These are phyloP conservation scores for Dendronephthya gigantea DNA, from an alignment of 64 coral and sea anemone genomes.

Conservation along the genomic window DNA sequence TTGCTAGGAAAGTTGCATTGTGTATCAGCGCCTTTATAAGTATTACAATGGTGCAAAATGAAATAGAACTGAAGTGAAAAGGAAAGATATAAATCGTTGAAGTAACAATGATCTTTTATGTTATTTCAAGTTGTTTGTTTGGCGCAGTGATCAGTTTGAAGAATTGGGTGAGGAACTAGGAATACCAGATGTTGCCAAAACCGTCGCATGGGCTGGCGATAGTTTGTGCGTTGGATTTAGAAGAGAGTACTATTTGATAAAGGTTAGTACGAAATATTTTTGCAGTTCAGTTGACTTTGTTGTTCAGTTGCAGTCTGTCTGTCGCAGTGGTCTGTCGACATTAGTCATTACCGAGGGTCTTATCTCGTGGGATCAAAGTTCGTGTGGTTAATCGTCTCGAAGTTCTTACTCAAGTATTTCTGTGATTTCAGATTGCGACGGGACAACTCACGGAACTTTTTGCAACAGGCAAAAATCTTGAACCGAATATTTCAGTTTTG, in stretches of 20 bases:
- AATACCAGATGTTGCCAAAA: constrained; percentile 65
- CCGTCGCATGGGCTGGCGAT: constrained; percentile 80
- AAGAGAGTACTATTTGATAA: constrained; percentile 90
- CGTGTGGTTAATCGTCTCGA: not conserved
- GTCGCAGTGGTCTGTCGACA: no score
- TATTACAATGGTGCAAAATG: not conserved
- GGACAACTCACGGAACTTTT: constrained; percentile 67
- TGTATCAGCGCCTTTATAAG: no score
- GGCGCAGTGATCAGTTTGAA: constrained; percentile 77
- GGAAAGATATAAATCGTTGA: not conserved
- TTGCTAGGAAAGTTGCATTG: not conserved
- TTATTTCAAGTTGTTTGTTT: constrained; percentile 51
- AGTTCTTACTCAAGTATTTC: not conserved
- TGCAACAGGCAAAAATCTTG: constrained; percentile 81
- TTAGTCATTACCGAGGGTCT: not conserved
- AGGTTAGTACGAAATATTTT: constrained; percentile 36
- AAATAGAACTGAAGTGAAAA: not conserved
- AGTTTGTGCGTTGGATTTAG: constrained; percentile 92
- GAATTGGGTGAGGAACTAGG: constrained; percentile 67
- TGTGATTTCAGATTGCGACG: constrained; percentile 50
- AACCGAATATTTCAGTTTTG: constrained; percentile 76
- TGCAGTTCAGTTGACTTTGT: no score
- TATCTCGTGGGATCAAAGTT: not conserved
- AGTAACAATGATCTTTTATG: not conserved
- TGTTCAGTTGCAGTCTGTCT: not conserved